These are phyloP conservation scores for Therioaphis trifolii DNA, from an alignment of 2,888 invertebrate genomes.

Conservation along the genomic window DNA sequence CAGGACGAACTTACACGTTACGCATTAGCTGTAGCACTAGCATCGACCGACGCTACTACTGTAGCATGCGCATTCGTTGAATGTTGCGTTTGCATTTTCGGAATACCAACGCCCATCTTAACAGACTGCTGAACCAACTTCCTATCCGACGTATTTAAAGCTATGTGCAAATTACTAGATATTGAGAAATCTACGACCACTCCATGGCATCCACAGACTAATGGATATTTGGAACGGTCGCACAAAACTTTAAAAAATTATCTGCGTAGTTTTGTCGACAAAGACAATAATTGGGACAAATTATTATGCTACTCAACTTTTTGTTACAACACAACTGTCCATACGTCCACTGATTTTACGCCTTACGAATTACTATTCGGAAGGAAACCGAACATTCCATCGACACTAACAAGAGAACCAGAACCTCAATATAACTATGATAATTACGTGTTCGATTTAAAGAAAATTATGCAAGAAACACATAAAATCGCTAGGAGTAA, in stretches of 20 bases:
- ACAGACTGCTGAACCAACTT: neutral
- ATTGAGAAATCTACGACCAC: neutral
- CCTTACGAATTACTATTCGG: neutral
- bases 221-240: neutral
- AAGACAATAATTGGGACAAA: neutral
- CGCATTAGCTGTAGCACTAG: neutral
- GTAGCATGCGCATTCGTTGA: neutral
- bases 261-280: neutral
- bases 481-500: too few species aligned
- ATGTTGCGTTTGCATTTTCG: neutral
- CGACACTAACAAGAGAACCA: fast-evolving
- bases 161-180: neutral
- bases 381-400: neutral
- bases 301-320: neutral
- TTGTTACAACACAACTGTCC: neutral
- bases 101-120: neutral
- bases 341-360: neutral
- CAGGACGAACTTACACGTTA: neutral
- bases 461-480: too few species aligned
- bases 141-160: neutral
- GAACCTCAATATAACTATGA: too few species aligned
- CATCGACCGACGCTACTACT: neutral
- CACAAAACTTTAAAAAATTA: neutral
- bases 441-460: too few species aligned
- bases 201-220: constrained; percentile 5